These are phyloP conservation scores for Gnathonemus longibarbis DNA, from an alignment of 2,113 vertebrate species.

Conservation along the genomic window DNA sequence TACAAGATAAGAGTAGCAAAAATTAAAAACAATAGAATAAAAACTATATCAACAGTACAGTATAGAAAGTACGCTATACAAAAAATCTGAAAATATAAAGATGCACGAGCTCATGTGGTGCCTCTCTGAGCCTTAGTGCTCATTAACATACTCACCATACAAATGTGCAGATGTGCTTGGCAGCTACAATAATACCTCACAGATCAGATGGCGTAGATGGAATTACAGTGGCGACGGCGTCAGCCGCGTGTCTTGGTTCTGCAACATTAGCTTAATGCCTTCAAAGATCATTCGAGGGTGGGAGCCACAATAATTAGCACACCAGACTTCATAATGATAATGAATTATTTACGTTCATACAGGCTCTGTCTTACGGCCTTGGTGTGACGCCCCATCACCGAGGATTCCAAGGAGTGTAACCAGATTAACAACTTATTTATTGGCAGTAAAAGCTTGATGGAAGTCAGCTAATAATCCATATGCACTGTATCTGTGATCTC, in stretches of 20 bases:
- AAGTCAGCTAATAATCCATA: neutral
- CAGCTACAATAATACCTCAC: neutral
- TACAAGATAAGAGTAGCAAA: too few species aligned
- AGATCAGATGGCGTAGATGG: neutral
- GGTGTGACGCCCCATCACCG: neutral
- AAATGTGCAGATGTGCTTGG: neutral
- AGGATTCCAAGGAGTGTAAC: neutral
- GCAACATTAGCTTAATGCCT: neutral
- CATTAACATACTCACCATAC: neutral
- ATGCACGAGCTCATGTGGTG: neutral
- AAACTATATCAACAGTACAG: neutral
- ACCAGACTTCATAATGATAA: neutral
- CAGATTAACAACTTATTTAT: neutral
- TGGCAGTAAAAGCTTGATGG: neutral
- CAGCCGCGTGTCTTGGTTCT: neutral
- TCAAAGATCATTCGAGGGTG: neutral
- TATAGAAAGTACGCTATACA: too few species aligned
- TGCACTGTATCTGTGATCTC: neutral
- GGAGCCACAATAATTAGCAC: neutral
- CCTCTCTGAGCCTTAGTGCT: neutral
- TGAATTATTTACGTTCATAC: conserved; percentile 1
- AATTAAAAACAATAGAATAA: neutral
- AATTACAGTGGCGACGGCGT: neutral
- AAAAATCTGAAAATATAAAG: neutral
- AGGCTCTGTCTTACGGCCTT: neutral